Conservation (phyloP, 2,113 vertebrate species). For the Vulpes ferrilata region DNA sequence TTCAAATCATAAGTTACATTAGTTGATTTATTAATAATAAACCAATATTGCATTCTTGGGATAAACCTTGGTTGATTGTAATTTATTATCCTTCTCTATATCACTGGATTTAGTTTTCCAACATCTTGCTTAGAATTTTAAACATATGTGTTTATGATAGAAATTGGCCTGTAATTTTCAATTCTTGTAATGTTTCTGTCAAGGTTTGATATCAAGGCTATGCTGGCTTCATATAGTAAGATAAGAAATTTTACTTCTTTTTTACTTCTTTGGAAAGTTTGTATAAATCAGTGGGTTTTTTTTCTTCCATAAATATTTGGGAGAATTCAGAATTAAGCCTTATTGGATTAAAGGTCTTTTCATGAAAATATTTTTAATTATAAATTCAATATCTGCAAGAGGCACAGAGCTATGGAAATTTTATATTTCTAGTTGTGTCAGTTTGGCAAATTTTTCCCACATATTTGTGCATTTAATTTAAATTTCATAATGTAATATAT, state of each 20-base stretch:
- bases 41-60: conserved; percentile 7
- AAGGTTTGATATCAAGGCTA: neutral
- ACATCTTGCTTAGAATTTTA: conserved; percentile 24
- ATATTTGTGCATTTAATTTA: conserved; percentile 6
- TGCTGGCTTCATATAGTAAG: neutral
- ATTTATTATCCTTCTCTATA: neutral
- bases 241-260: neutral
- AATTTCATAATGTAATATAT: neutral
- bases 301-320: neutral
- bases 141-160: neutral
- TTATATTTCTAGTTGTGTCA: neutral
- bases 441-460: conserved; percentile 4
- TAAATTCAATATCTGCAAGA: neutral
- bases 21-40: conserved; percentile 12
- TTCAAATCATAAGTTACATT: conserved; percentile 1
- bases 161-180: conserved; percentile 17
- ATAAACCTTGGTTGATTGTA: neutral
- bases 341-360: neutral
- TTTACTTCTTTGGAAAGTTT: conserved; percentile 33
- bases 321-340: conserved; percentile 3
- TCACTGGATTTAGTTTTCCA: neutral
- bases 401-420: neutral
- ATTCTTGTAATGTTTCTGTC: neutral
- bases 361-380: neutral
- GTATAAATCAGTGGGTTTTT: neutral